Evolutionary conservation across 1,140 invertebrate species (phyloP).

Genomic region (Chlorops oryzae): DNA sequence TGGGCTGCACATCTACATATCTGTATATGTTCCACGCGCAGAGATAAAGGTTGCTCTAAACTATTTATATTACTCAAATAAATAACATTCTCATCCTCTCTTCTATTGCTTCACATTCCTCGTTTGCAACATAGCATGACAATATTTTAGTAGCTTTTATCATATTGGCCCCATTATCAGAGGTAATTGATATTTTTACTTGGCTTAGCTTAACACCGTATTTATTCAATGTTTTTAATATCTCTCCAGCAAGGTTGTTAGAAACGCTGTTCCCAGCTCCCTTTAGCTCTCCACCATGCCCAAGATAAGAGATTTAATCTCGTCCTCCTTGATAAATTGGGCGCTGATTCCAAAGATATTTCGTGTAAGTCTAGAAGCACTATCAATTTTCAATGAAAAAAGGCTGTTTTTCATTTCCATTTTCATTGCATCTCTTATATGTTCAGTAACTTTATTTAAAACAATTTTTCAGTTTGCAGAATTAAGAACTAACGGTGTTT

Average conservation of each 20-base stretch:
- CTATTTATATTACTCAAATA: not conserved
- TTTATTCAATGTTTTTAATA: not conserved
- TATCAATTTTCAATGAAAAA: conserved; percentile 16
- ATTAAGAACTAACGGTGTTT: conserved; percentile 9
- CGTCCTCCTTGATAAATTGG: no score
- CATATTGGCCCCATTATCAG: not conserved
- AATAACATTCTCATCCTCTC: not conserved
- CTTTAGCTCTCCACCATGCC: conserved; percentile 18
- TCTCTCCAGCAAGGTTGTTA: conserved; percentile 7
- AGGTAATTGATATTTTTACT: not conserved
- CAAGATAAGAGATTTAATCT: conserved; percentile 15
- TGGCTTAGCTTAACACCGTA: not conserved
- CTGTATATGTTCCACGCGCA: not conserved
- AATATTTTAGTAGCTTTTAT: not conserved
- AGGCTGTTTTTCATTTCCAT: conserved; percentile 8
- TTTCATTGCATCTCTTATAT: conserved; percentile 7
- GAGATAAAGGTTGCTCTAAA: not conserved
- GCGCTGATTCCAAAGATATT: conserved; percentile 17
- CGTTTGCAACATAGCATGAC: not conserved
- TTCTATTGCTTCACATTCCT: not conserved
- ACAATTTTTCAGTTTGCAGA: conserved; percentile 1
- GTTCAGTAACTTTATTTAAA: conserved; percentile 6
- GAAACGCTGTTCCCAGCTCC: conserved; percentile 11
- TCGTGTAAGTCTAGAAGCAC: conserved; percentile 8
- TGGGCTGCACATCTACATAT: not conserved